Base-by-base conservation (phyloP, 2,113 vertebrate species). In the Edolisoma coerulescens region DNA sequence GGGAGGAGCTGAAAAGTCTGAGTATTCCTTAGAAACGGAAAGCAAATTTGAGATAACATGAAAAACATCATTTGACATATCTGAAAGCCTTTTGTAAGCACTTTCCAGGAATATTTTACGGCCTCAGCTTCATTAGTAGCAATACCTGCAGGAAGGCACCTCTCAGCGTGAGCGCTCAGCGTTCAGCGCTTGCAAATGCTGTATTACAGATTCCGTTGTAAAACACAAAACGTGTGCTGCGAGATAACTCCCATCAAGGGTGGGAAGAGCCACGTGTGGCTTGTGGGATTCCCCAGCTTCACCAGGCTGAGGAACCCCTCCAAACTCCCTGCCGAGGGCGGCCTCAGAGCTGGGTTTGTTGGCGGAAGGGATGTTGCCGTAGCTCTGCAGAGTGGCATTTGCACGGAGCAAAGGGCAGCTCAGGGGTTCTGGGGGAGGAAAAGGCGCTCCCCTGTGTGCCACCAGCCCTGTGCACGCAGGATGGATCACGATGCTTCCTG, bases 401-500 rank as follows among this genome's bases (percentile, higher is more conserved):
- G 28, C 60, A 28, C 0, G 0, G 18, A 11, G 81, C 3, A 1
- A 17, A 2, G 63, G 74, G 61, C 5, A 54, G 53, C 44, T 19
- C 9, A 7, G 1, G 10, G 59, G 42, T 16, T 41, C 17, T 6
- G 1, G 42, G n/a, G 64, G 44, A 56, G 78, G 50, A 35, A 37
- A 24, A 69, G 50, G n/a, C 0, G 0, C 37, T 28, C 12, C 45
- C 49, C 76, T 2, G 1, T 2, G 18, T 3, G 11, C 17, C 15
- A 18, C 57, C 16, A 11, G 6, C 30, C 30, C 47, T 2, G 47
- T 4, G 32, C 49, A 10, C 0, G 1, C 26, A 10, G 49, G 0
- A 17, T 14, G 26, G 9, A 14, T 7, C 2, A 27, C 5, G 16
- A 1, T 2, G 13, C 19, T 60, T 65, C 33, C 24, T 0, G 6